Evolutionary conservation across 2,888 invertebrate genomes (phyloP).

Genomic region (Anarsia innoxiella): DNA sequence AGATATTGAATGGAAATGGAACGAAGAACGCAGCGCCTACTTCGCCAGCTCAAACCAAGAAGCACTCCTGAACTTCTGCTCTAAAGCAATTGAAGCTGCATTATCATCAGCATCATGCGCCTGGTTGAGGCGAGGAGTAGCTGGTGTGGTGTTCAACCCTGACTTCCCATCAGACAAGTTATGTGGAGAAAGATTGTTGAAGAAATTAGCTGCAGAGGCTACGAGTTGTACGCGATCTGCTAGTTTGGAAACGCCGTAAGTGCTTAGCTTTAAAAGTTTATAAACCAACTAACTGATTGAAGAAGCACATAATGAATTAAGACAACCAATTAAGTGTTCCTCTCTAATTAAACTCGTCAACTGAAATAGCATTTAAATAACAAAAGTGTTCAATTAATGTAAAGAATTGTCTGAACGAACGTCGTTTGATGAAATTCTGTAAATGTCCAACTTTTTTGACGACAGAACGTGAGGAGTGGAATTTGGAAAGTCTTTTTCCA

Average conservation of each 20-base stretch:
- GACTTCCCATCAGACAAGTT: constrained; percentile 35
- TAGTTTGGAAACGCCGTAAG: constrained; percentile 52
- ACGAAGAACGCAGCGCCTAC: constrained; percentile 38
- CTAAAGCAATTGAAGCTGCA: constrained; percentile 37
- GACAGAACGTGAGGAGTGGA: too few species aligned
- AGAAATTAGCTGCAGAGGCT: constrained; percentile 44
- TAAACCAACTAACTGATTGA: too few species aligned
- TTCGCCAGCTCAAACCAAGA: constrained; percentile 39
- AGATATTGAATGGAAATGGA: constrained; percentile 43
- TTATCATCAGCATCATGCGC: constrained; percentile 44
- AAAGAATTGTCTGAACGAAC: too few species aligned
- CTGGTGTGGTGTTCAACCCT: constrained; percentile 48
- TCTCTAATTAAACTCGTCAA: too few species aligned
- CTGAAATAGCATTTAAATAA: too few species aligned
- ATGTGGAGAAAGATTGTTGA: constrained; percentile 44
- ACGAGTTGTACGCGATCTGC: constrained; percentile 43
- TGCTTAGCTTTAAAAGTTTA: too few species aligned
- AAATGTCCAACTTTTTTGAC: too few species aligned
- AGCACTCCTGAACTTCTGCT: constrained; percentile 52
- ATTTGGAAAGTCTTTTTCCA: too few species aligned
- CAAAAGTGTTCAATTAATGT: too few species aligned
- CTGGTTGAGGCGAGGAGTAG: constrained; percentile 51
- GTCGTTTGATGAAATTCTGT: too few species aligned
- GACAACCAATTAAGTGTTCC: too few species aligned
- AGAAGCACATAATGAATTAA: too few species aligned